Conservation (phyloP, 1,140 invertebrate genomes). For the Prorops nasuta region DNA sequence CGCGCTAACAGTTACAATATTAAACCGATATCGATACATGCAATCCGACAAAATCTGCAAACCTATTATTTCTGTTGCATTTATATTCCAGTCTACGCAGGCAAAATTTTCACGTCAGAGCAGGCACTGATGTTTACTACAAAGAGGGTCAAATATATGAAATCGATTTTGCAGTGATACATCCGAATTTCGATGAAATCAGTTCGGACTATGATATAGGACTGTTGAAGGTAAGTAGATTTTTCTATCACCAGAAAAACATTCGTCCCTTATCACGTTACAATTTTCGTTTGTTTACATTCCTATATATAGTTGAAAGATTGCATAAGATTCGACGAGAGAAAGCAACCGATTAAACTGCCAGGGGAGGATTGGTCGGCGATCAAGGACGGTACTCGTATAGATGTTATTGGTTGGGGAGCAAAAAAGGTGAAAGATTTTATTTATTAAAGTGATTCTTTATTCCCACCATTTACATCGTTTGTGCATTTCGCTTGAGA, state of each 20-base stretch:
- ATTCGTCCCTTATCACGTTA: no score
- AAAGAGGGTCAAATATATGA: conserved; percentile 19
- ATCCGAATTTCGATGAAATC: conserved; percentile 26
- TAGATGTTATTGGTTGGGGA: conserved; percentile 33
- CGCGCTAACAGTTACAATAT: no score
- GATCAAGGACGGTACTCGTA: conserved; percentile 7
- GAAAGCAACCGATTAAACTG: conserved; percentile 22
- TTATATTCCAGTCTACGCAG: background rate
- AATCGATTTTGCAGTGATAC: conserved; percentile 20
- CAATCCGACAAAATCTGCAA: no score
- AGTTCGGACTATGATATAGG: conserved; percentile 35
- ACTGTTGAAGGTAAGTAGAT: conserved; percentile 29
- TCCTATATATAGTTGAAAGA: conserved; percentile 13
- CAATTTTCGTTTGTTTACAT: conserved; percentile 4
- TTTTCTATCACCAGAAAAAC: background rate
- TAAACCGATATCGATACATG: no score
- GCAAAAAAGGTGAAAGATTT: conserved; percentile 15
- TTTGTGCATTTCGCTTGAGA: background rate
- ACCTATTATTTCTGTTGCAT: no score
- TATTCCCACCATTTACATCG: no score
- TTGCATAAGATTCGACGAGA: conserved; percentile 16
- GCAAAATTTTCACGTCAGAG: conserved; percentile 26
- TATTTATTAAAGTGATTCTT: no score
- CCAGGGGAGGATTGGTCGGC: background rate
- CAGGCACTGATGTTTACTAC: conserved; percentile 24